phyloP scores from a whole-genome alignment of 2,797 vertebrate species.

The Crocidura indochinensis region DNA sequence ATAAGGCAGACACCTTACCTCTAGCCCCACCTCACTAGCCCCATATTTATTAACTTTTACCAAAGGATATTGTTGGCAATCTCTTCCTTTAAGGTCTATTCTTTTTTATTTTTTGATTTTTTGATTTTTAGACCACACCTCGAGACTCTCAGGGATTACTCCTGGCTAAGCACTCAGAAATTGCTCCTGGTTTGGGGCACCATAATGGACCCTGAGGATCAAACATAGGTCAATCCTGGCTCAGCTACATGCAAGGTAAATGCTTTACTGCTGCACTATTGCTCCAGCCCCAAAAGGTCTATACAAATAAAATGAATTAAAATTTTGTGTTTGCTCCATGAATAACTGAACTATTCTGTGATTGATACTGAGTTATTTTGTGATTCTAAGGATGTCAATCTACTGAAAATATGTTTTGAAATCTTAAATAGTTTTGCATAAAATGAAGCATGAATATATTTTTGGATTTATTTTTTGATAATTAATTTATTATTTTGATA shows the following conservation, averaged over 20 bases:
- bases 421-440: conserved; percentile 48
- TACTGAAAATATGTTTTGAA: conserved; percentile 42
- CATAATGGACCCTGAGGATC: too few species aligned
- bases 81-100: conserved; percentile 52
- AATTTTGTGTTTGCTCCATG: conserved; percentile 56
- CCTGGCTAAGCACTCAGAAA: too few species aligned
- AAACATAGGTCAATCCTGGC: too few species aligned
- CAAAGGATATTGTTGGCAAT: conserved; percentile 65
- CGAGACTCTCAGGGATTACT: too few species aligned
- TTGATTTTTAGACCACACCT: too few species aligned
- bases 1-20: too few species aligned
- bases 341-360: conserved; percentile 32
- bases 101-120: background rate
- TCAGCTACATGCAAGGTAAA: too few species aligned
- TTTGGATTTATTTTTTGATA: conserved; percentile 29
- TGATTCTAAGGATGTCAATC: conserved; percentile 53
- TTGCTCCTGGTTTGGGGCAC: too few species aligned
- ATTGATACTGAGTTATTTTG: background rate
- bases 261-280: too few species aligned
- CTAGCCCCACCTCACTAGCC: too few species aligned
- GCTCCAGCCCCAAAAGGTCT: too few species aligned
- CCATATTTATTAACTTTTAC: conserved; percentile 61
- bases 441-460: conserved; percentile 60
- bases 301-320: conserved; percentile 71
- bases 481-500: conserved; percentile 12